Evolutionary conservation across 2,888 invertebrate genomes (phyloP).

Genomic region (Pinctada fucata): DNA sequence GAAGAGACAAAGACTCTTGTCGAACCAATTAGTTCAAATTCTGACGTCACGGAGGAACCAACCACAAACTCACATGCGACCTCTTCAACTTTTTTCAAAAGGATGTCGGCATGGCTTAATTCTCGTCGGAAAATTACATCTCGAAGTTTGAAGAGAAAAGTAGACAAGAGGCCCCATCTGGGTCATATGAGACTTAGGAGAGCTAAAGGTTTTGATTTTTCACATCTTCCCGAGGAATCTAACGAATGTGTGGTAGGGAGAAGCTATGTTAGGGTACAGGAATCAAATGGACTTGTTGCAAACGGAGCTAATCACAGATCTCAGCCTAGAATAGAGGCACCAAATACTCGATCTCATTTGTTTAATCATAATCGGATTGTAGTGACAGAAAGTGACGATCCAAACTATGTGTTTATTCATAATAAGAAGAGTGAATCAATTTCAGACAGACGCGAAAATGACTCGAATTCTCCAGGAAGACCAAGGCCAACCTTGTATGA

Average conservation of each 20-base stretch:
- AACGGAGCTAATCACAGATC: not conserved
- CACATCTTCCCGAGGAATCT: not conserved
- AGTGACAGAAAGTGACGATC: slow-evolving; percentile 17
- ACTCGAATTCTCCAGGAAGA: not conserved
- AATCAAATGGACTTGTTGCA: not conserved
- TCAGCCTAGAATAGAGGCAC: no score
- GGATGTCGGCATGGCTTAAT: slow-evolving; percentile 3
- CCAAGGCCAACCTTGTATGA: not conserved
- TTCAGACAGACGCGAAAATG: not conserved
- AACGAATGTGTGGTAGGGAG: not conserved
- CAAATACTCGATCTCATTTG: slow-evolving; percentile 12
- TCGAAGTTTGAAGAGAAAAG: not conserved
- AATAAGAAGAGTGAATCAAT: not conserved
- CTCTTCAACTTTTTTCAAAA: slow-evolving; percentile 1
- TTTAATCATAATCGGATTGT: not conserved
- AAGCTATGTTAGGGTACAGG: not conserved
- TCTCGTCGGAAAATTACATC: slow-evolving; percentile 1
- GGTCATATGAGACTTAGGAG: not conserved
- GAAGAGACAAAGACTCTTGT: not conserved
- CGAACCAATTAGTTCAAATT: not conserved
- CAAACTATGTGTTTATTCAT: slow-evolving; percentile 17
- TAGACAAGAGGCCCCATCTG: not conserved
- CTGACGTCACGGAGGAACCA: not conserved
- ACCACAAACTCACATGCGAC: not conserved
- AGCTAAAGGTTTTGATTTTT: not conserved